Evolutionary conservation across 2,888 invertebrate genomes (phyloP).

Genomic region (Ditula angustiorana): DNA sequence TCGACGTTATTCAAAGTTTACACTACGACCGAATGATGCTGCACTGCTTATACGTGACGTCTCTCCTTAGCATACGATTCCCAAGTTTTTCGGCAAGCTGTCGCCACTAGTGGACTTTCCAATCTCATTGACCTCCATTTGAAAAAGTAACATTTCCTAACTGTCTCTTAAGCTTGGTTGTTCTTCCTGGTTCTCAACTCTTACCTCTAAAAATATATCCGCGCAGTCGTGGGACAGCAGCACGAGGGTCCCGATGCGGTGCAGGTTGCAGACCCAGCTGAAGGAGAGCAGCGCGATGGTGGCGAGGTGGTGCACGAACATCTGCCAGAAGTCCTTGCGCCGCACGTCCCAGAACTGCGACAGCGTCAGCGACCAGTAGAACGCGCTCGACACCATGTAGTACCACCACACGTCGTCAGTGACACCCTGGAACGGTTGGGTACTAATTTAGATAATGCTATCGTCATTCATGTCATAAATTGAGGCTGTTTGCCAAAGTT

Average conservation of each 20-base stretch:
- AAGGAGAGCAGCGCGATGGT: constrained; percentile 95
- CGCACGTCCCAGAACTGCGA: constrained; percentile 97
- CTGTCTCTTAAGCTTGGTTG: too few species aligned
- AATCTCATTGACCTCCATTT: too few species aligned
- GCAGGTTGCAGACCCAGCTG: constrained; percentile 98
- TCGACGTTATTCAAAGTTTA: too few species aligned
- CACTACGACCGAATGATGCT: too few species aligned
- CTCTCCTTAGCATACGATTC: neutral
- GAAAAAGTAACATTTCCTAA: too few species aligned
- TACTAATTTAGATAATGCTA: neutral
- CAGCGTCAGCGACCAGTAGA: constrained; percentile 97
- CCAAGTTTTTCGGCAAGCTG: neutral
- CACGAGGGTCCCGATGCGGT: constrained; percentile 96
- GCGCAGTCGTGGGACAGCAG: constrained; percentile 95
- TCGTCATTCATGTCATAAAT: too few species aligned
- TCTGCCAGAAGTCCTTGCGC: constrained; percentile 98
- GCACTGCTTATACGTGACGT: too few species aligned
- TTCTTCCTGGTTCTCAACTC: constrained; percentile 26
- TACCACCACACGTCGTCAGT: constrained; percentile 97
- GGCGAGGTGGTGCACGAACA: constrained; percentile 98
- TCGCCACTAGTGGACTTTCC: too few species aligned
- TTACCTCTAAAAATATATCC: constrained; percentile 94
- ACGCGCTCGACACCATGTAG: constrained; percentile 97
- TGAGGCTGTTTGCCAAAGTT: too few species aligned
- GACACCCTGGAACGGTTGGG: constrained; percentile 87